A percentile compares a stretch with the other conserved stretches of the same genome.
Evolutionary conservation across 2,797 vertebrate genomes (phyloP).

Genomic region (Atherinosoma microstoma): DNA sequence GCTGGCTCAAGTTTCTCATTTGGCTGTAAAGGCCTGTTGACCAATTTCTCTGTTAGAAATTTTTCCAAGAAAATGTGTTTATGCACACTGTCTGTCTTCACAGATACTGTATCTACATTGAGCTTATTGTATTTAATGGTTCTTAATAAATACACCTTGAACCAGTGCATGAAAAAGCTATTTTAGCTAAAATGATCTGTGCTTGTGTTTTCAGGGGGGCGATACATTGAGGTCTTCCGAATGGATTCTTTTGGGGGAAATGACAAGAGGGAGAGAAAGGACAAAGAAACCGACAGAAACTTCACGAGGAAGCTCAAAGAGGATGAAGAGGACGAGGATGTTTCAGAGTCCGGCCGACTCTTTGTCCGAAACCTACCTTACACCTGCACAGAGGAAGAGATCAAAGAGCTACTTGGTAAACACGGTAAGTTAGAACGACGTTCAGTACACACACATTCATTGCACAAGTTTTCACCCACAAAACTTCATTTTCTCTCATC

Average conservation of each 20-base stretch:
- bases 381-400: conserved; percentile 91
- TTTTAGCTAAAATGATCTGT: background rate
- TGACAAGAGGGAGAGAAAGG: conserved; percentile 27
- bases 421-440: conserved; percentile 79
- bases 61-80: background rate
- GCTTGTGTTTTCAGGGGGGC: conserved; percentile 81
- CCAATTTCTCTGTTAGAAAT: background rate
- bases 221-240: conserved; percentile 90
- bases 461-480: background rate
- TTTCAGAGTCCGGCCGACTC: conserved; percentile 93
- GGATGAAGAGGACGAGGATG: conserved; percentile 92
- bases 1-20: background rate
- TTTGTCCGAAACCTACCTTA: conserved; percentile 96
- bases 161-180: background rate
- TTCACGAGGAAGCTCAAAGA: conserved; percentile 88
- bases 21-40: background rate
- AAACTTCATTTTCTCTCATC: background rate
- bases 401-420: conserved; percentile 89
- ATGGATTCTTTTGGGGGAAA: conserved; percentile 56
- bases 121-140: background rate
- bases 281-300: conserved; percentile 64
- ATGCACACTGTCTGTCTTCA: background rate
- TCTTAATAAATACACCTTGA: background rate
- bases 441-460: background rate
- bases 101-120: background rate